Conservation (phyloP, 2,888 invertebrate species). For the Sympetrum striolatum region DNA sequence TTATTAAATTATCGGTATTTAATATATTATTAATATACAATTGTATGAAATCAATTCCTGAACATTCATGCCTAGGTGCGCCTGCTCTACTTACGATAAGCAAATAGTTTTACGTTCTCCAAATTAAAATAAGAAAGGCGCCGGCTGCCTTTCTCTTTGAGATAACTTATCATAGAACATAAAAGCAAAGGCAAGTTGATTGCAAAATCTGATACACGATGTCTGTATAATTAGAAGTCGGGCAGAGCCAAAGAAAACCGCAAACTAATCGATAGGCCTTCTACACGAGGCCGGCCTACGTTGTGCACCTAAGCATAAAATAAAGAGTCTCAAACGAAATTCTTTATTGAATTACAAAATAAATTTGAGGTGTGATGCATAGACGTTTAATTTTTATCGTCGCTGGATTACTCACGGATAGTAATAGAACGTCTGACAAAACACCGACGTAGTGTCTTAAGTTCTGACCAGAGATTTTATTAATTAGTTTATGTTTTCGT, state of each 20-base stretch:
- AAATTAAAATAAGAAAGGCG: background rate
- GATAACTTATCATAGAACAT: background rate
- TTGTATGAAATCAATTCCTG: no score
- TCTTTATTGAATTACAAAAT: background rate
- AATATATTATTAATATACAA: no score
- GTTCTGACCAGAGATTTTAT: no score
- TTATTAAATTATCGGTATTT: no score
- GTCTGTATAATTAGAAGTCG: conserved; percentile 4
- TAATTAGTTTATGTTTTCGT: no score
- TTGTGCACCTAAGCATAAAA: background rate
- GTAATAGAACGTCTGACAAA: no score
- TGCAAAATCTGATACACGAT: conserved; percentile 11
- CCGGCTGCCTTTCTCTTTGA: background rate
- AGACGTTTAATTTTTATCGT: no score
- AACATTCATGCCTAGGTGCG: no score
- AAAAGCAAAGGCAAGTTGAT: background rate
- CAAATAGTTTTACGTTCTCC: background rate
- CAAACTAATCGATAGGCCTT: conserved; percentile 25
- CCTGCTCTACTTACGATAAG: background rate
- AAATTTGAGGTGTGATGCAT: background rate
- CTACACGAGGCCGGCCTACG: background rate
- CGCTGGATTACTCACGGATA: no score
- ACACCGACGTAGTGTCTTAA: no score
- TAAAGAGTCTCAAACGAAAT: background rate
- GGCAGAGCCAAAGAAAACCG: conserved; percentile 21